Evolutionary conservation across 1,140 invertebrate genomes (phyloP).

Genomic region (Phymorhynchus buccinoides): DNA sequence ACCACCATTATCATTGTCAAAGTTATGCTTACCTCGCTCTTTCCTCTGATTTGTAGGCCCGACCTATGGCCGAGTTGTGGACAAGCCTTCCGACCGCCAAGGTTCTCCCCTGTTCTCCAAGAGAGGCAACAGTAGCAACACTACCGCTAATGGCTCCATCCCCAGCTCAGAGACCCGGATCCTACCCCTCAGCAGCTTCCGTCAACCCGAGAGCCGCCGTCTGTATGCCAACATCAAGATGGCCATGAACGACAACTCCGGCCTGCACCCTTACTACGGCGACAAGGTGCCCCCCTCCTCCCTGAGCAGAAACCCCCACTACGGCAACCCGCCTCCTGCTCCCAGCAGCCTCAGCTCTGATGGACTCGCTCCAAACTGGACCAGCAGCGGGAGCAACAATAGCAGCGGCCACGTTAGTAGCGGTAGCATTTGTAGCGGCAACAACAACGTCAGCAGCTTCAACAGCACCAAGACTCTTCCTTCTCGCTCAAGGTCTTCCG

Average conservation of each 20-base stretch:
- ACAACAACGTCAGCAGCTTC: neutral
- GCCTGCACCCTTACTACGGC: conserved; percentile 32
- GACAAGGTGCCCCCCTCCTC: conserved; percentile 35
- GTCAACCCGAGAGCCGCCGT: conserved; percentile 31
- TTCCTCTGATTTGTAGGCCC: conserved; percentile 19
- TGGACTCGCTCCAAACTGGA: neutral
- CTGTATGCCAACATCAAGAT: conserved; percentile 38
- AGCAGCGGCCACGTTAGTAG: neutral
- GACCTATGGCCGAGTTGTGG: neutral
- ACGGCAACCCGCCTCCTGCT: neutral
- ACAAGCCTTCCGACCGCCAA: conserved; percentile 17
- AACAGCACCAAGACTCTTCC: conserved; percentile 18
- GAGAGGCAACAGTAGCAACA: neutral
- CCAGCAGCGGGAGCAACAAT: too few relatives aligned
- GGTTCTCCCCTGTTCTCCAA: conserved; percentile 24
- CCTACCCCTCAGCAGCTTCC: conserved; percentile 34
- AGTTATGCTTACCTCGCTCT: too few relatives aligned
- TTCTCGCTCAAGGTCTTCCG: neutral
- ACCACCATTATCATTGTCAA: too few relatives aligned
- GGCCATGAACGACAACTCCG: conserved; percentile 28
- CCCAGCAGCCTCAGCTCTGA: too few relatives aligned
- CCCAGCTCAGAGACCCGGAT: neutral
- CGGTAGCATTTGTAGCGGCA: neutral
- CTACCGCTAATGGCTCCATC: too few relatives aligned
- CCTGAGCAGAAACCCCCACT: conserved; percentile 32